A percentile compares a stretch with the other conserved stretches of the same genome.
phyloP scores from a whole-genome alignment of 2,888 invertebrate genomes.

The Busseola fusca region DNA sequence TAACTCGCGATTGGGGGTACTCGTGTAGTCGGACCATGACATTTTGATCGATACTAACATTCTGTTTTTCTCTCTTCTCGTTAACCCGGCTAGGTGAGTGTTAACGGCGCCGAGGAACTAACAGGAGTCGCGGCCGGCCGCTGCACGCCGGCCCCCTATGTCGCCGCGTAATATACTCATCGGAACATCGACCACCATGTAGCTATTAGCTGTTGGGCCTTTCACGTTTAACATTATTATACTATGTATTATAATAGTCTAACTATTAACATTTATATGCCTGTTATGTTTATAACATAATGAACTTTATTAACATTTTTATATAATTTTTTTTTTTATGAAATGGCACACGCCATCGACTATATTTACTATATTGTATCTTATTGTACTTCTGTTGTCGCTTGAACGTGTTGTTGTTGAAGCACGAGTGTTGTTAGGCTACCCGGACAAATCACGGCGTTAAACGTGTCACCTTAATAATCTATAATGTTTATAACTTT shows the following conservation, averaged over 20 bases:
- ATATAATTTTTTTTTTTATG: constrained; percentile 74
- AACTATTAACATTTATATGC: constrained; percentile 89
- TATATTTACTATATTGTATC: constrained; percentile 87
- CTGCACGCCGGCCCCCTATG: constrained; percentile 74
- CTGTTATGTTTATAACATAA: constrained; percentile 89
- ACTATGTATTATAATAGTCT: constrained; percentile 89
- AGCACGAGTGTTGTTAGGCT: constrained; percentile 86
- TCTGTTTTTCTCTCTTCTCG: constrained; percentile 92
- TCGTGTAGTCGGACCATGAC: constrained; percentile 86
- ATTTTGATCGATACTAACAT: constrained; percentile 91
- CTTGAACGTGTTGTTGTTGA: constrained; percentile 86
- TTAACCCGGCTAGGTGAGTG: constrained; percentile 94
- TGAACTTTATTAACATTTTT: constrained; percentile 87
- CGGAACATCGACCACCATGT: constrained; percentile 88
- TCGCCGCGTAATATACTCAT: constrained; percentile 86
- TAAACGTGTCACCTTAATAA: constrained; percentile 70
- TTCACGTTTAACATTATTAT: constrained; percentile 87
- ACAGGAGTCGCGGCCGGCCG: constrained; percentile 83
- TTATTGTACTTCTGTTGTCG: constrained; percentile 85
- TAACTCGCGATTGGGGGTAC: constrained; percentile 80
- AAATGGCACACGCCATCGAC: constrained; percentile 89
- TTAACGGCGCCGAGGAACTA: constrained; percentile 91
- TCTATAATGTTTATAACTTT: constrained; percentile 47
- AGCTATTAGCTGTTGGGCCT: constrained; percentile 88
- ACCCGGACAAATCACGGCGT: constrained; percentile 77